Conservation (phyloP, 2,797 vertebrate genomes). For the Allobates femoralis region DNA sequence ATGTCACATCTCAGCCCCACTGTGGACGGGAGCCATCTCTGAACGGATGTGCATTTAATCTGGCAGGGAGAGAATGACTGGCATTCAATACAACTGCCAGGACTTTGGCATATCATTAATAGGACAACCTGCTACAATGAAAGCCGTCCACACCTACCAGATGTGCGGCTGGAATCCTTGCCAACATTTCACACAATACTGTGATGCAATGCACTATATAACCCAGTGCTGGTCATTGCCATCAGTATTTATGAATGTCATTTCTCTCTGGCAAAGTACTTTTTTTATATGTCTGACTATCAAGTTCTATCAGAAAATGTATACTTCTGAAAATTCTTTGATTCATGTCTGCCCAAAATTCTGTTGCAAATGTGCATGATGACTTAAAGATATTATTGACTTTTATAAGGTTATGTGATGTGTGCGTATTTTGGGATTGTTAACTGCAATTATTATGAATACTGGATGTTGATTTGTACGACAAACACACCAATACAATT, state of each 20-base stretch:
- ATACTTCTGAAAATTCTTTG: background rate
- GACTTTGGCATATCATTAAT: slow-evolving; percentile 76
- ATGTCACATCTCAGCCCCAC: slow-evolving; percentile 68
- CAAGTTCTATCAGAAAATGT: background rate
- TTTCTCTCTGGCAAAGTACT: slow-evolving; percentile 17
- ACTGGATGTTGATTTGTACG: too few species aligned
- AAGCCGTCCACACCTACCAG: slow-evolving; percentile 80
- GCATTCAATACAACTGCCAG: slow-evolving; percentile 73
- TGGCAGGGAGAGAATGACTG: slow-evolving; percentile 76
- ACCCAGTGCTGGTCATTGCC: slow-evolving; percentile 45
- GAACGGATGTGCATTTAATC: slow-evolving; percentile 71
- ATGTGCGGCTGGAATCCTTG: slow-evolving; percentile 76
- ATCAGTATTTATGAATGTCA: slow-evolving; percentile 45
- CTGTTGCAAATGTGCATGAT: background rate
- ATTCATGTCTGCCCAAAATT: background rate
- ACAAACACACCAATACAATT: too few species aligned
- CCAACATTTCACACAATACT: slow-evolving; percentile 78
- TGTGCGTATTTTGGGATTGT: background rate
- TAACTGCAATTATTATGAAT: too few species aligned
- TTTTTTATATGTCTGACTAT: background rate
- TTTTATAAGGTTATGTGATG: background rate
- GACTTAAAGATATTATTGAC: background rate
- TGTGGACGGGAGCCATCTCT: slow-evolving; percentile 74
- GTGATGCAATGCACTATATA: slow-evolving; percentile 58
- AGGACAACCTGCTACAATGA: slow-evolving; percentile 77